Conservation (phyloP, 2,888 invertebrate genomes). For the Horisme vitalbata region DNA sequence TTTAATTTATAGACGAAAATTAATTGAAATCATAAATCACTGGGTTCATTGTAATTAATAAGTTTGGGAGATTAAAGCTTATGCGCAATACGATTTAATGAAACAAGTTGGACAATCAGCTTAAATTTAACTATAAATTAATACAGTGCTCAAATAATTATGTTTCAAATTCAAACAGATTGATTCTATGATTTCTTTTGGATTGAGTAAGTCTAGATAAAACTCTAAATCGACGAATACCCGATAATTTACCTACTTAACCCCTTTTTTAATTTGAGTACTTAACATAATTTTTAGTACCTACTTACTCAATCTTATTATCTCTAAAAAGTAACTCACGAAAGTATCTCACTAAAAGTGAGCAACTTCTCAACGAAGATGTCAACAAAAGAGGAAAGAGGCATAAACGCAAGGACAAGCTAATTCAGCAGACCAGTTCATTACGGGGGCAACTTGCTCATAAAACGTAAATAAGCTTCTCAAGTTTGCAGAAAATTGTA, state of each 20-base stretch:
- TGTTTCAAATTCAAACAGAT: too few species aligned
- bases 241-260: too few species aligned
- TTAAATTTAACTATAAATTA: too few species aligned
- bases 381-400: constrained; percentile 10
- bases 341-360: too few species aligned
- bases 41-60: constrained; percentile 23
- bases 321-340: too few species aligned
- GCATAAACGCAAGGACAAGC: constrained; percentile 14
- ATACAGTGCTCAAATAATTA: too few species aligned
- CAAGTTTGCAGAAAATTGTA: constrained; percentile 20
- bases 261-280: too few species aligned
- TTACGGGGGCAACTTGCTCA: constrained; percentile 18
- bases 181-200: too few species aligned
- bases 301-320: too few species aligned
- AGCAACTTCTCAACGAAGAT: not conserved
- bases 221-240: too few species aligned
- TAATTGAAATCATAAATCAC: constrained; percentile 30
- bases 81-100: constrained; percentile 3
- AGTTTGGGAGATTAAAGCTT: constrained; percentile 14
- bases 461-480: constrained; percentile 22
- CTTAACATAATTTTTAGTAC: too few species aligned
- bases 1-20: constrained; percentile 27
- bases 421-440: constrained; percentile 18
- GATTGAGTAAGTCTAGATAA: too few species aligned
- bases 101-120: constrained; percentile 3